These are phyloP conservation scores for Nyctibius grandis DNA, from an alignment of 2,797 vertebrate genomes.

Conservation along the genomic window DNA sequence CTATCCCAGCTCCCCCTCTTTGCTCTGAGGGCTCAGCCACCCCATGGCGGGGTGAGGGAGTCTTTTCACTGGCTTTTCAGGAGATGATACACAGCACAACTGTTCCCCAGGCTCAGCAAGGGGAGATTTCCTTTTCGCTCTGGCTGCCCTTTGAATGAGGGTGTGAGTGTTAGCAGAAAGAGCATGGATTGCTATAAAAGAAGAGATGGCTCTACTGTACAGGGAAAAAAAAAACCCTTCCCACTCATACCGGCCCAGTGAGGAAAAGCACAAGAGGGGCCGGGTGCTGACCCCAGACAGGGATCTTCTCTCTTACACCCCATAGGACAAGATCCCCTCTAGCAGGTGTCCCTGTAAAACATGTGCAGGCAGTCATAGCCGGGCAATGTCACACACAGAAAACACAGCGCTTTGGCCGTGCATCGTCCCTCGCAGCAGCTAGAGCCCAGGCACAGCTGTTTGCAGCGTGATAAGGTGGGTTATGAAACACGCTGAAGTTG, in stretches of 20 bases:
- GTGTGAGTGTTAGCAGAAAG: neutral
- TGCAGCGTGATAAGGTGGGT: neutral
- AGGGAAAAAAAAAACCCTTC: neutral
- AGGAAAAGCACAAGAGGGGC: neutral
- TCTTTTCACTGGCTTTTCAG: neutral
- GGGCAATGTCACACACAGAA: neutral
- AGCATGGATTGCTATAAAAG: neutral
- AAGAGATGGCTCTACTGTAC: neutral
- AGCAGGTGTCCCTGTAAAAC: neutral
- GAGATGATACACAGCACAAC: neutral
- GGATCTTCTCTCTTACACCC: neutral
- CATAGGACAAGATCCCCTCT: neutral
- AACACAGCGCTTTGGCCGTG: neutral
- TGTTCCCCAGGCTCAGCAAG: neutral
- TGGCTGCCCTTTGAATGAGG: neutral
- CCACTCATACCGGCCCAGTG: neutral
- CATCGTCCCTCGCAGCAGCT: neutral
- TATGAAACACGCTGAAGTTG: neutral
- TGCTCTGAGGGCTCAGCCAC: neutral
- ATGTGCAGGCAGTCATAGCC: fast-evolving
- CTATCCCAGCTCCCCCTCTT: neutral
- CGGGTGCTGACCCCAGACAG: fast-evolving
- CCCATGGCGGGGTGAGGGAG: neutral
- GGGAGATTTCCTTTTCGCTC: neutral
- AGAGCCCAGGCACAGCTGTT: neutral